A percentile compares a stretch with the other conserved stretches of the same genome.
Evolutionary conservation across 2,888 invertebrate species (phyloP).

Genomic region (Ceraclea dissimilis): DNA sequence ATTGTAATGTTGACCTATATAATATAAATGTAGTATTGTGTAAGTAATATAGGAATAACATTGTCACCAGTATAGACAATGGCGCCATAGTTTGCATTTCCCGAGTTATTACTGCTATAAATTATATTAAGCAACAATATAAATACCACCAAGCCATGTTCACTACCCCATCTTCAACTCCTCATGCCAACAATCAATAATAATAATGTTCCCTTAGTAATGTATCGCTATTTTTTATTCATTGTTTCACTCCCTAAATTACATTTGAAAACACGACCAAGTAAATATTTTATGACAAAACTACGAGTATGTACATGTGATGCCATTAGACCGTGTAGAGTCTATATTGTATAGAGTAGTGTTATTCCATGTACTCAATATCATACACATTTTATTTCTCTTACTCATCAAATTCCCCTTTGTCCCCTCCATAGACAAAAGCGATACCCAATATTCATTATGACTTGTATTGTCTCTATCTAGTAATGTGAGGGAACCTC

Average conservation of each 20-base stretch:
- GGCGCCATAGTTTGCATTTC: neutral
- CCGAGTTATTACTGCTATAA: neutral
- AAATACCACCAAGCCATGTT: neutral
- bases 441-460: slow-evolving; percentile 10
- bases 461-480: no score
- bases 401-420: slow-evolving; percentile 8
- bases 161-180: no score
- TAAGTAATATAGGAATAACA: no score
- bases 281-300: neutral
- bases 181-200: no score
- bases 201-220: neutral
- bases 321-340: no score
- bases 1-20: no score
- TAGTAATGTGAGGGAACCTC: no score
- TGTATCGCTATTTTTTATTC: neutral
- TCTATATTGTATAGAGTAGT: no score
- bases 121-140: neutral
- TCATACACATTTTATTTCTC: slow-evolving; percentile 5
- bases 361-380: no score
- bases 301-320: neutral
- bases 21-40: no score
- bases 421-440: slow-evolving; percentile 8
- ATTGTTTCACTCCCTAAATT: neutral
- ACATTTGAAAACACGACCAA: slow-evolving; percentile 1
- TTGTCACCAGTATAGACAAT: no score